Percentiles rank a stretch among this genome's conserved stretches.
phyloP scores from a whole-genome alignment of 2,797 vertebrate genomes.

The Periophthalmus magnuspinnatus region DNA sequence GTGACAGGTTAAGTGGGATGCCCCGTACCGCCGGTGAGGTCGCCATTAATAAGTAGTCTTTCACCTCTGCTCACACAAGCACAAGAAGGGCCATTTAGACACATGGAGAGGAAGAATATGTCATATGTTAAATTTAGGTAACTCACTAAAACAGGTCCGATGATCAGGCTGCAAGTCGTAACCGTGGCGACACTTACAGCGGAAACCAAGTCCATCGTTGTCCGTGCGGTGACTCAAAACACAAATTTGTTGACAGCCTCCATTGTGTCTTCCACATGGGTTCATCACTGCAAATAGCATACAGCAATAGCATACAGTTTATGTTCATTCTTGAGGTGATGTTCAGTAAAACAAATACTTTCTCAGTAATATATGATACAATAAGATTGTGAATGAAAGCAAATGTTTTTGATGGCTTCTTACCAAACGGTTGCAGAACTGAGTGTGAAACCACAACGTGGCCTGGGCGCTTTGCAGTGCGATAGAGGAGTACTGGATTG shows the following conservation, averaged over 20 bases:
- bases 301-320: too few species aligned
- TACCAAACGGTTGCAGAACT: constrained; percentile 71
- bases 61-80: constrained; percentile 65
- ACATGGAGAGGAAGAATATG: not conserved
- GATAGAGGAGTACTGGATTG: constrained; percentile 65
- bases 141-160: constrained; percentile 72
- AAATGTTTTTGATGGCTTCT: constrained; percentile 11
- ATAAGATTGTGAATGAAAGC: too few species aligned
- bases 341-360: not conserved
- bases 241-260: constrained; percentile 78
- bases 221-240: constrained; percentile 73
- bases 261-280: constrained; percentile 76
- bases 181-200: constrained; percentile 77
- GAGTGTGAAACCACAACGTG: constrained; percentile 69
- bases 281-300: constrained; percentile 70
- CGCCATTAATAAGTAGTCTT: constrained; percentile 71
- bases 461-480: constrained; percentile 64
- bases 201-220: constrained; percentile 75
- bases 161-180: constrained; percentile 71
- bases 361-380: not conserved
- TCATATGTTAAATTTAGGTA: not conserved
- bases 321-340: not conserved
- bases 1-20: constrained; percentile 74
- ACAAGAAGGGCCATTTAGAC: not conserved
- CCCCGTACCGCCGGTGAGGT: constrained; percentile 65